Evolutionary conservation across 1,140 invertebrate genomes (phyloP).

Genomic region (Cyclina sinensis): DNA sequence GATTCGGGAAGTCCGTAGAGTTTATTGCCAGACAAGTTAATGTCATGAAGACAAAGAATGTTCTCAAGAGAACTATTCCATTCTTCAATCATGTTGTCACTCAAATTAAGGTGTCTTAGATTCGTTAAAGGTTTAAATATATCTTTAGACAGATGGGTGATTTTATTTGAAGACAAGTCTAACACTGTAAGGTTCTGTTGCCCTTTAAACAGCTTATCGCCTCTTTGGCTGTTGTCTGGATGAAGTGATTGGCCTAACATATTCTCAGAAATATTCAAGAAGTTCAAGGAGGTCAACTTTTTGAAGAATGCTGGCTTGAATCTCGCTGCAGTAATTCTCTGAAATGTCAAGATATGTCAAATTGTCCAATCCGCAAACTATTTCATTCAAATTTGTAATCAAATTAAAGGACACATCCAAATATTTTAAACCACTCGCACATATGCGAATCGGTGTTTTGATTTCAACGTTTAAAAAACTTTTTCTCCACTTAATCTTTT

Average conservation of each 20-base stretch:
- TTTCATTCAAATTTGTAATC: not conserved
- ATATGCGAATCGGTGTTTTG: not conserved
- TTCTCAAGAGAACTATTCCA: conserved; percentile 4
- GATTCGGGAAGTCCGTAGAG: not conserved
- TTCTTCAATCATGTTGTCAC: not conserved
- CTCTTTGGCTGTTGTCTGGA: not conserved
- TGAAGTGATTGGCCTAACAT: not conserved
- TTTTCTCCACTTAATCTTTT: not conserved
- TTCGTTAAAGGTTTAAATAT: conserved; percentile 20
- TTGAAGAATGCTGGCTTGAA: not conserved
- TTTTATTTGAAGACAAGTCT: conserved; percentile 29
- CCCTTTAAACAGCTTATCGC: not conserved
- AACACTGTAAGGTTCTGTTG: not conserved
- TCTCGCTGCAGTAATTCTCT: conserved; percentile 33
- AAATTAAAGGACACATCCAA: conserved; percentile 48
- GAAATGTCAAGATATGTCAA: conserved; percentile 32
- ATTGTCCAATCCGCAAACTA: not conserved
- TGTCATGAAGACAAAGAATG: not conserved
- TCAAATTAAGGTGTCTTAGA: conserved; percentile 3
- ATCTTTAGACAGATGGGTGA: not conserved
- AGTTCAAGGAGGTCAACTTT: not conserved
- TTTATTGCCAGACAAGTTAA: conserved; percentile 32
- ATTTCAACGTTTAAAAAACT: conserved; percentile 5
- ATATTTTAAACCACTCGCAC: not conserved
- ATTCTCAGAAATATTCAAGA: conserved; percentile 42